Conservation (phyloP, 2,888 invertebrate species). For the Lasiommata megera region DNA sequence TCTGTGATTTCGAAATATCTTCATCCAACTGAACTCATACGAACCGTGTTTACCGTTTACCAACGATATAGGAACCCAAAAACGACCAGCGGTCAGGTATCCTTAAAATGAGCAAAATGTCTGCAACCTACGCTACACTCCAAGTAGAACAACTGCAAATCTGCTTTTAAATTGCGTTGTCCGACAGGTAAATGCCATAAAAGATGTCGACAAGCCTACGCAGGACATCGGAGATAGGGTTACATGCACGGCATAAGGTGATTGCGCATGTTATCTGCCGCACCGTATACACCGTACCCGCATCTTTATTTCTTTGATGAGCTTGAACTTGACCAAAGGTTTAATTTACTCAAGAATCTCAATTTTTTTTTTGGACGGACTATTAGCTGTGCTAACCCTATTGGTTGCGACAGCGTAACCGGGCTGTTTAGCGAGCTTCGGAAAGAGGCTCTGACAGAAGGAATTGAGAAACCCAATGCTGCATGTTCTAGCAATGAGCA, state of each 20-base stretch:
- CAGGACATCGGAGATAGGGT: conserved; percentile 25
- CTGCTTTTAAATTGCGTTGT: conserved; percentile 31
- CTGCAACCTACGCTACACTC: conserved; percentile 17
- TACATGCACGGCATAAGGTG: conserved; percentile 13
- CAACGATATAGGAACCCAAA: not conserved
- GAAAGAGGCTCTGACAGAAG: too few species aligned
- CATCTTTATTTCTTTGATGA: too few species aligned
- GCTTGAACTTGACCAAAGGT: too few species aligned
- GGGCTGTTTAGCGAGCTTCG: too few species aligned
- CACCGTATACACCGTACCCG: not conserved
- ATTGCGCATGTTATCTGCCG: not conserved
- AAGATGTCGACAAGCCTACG: conserved; percentile 29
- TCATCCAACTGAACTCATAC: too few species aligned
- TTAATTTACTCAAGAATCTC: too few species aligned
- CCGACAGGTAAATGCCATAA: conserved; percentile 30
- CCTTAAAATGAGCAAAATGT: conserved; percentile 13
- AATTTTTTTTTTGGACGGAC: too few species aligned
- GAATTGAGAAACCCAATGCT: too few species aligned
- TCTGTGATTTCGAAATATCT: too few species aligned
- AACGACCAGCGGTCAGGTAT: not conserved
- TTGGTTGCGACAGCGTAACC: too few species aligned
- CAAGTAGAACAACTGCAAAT: conserved; percentile 24
- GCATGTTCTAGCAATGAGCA: too few species aligned
- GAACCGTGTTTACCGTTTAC: not conserved
- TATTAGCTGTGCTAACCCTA: too few species aligned